Base-by-base conservation (phyloP, 2,113 vertebrate genomes). In the Pseudorectes ferrugineus region DNA sequence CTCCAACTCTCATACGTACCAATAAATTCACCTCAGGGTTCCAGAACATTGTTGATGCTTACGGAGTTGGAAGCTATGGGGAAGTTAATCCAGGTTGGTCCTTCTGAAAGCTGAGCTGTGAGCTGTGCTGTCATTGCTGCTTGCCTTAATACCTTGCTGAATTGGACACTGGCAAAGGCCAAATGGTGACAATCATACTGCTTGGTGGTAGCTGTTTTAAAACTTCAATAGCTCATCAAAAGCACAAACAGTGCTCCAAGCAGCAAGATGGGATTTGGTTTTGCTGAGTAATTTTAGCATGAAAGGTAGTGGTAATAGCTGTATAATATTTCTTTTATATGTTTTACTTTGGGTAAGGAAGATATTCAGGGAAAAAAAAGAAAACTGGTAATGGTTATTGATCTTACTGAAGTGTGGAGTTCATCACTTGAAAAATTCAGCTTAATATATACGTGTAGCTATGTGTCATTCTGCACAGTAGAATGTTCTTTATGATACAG, bases 11-110 rank as follows among this genome's bases (percentile, higher is more conserved):
- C 21, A 99, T 99, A 89, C 98, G 99, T 49, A 99, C 99, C 97
- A 99, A 99, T 97, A 99, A 99, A 73, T 99, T 99, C 97, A 99
- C 99, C 23, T 98, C 98, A 88, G 99, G 99, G 28, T 99, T 99
- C 96, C 99, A 99, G 97, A 99, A 98, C 93, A 99, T 99, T 6
- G 99, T 99, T 75, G 99, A 99, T 11, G 98, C 99, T n/a, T 99
- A 99, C 5, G 99, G 99, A 25, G 98, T 99, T 29, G 98, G 98
- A 36, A 98, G 61, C 95, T 99, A 99, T 61, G 96, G 99, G 62
- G 99, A 99, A 95, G 98, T 99, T 48, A 99, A 99, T 96, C 99
- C 99, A 97, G 99, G 99, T 99, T 49, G 35, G 96, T 94, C 51
- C 35, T 92, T 36, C 45, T 43, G 35, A 14, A n/a, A 28, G 45